These are phyloP conservation scores for Empidonax alnorum DNA, from an alignment of 2,113 vertebrate genomes.

Conservation along the genomic window DNA sequence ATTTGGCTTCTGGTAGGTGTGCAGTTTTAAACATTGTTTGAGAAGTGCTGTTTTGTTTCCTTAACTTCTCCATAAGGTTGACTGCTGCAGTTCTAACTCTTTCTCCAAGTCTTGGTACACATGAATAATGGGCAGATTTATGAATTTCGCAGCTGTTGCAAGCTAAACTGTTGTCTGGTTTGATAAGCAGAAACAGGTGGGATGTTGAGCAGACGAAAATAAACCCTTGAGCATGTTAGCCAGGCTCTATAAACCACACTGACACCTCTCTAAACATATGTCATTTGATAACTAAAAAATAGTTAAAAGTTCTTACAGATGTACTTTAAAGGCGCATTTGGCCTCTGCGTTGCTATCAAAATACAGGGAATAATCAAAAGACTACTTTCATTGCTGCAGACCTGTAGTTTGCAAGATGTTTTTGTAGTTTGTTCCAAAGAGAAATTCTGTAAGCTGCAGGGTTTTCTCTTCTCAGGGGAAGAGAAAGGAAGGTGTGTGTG, in stretches of 20 bases:
- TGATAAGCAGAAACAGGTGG: conserved; percentile 73
- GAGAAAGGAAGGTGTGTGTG: neutral
- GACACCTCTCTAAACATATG: conserved; percentile 46
- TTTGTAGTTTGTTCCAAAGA: neutral
- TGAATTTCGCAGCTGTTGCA: conserved; percentile 65
- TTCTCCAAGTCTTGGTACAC: neutral
- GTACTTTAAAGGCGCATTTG: neutral
- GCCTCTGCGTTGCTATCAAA: neutral
- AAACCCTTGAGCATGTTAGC: conserved; percentile 40
- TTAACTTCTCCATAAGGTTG: neutral
- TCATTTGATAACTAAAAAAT: conserved; percentile 52
- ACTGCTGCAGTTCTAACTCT: neutral
- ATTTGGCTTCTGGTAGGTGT: neutral
- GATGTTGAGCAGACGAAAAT: conserved; percentile 62
- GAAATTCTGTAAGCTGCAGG: neutral
- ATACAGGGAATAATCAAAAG: neutral
- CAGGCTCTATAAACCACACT: conserved; percentile 39
- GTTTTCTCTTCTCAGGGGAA: neutral
- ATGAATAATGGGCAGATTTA: conserved; percentile 49
- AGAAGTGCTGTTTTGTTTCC: conserved; percentile 12
- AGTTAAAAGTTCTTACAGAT: conserved; percentile 26
- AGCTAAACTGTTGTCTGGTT: conserved; percentile 33
- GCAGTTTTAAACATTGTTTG: neutral
- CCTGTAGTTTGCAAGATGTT: neutral
- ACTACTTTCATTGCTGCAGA: neutral